A percentile compares a stretch with the other conserved stretches of the same genome.
Conservation (phyloP, 1,140 invertebrate genomes). For the Dreissena polymorpha region DNA sequence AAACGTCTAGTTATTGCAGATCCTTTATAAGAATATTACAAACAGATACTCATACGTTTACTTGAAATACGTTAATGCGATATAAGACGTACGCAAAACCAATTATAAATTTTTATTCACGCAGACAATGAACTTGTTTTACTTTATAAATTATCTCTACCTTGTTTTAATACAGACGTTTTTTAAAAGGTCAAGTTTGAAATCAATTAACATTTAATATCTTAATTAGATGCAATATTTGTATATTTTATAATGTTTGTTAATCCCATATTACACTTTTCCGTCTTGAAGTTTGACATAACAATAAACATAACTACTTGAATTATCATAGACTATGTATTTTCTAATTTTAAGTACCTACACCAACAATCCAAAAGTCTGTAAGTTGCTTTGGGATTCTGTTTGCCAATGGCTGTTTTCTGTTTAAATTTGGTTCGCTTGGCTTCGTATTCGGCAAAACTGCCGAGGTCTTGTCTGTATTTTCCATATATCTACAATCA, state of each 20-base stretch:
- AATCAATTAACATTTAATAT: background rate
- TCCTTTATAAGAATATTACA: too few species aligned
- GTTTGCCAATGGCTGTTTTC: slow-evolving; percentile 66
- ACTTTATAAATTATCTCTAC: too few species aligned
- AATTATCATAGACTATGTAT: background rate
- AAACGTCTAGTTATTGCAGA: too few species aligned
- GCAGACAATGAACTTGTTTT: too few species aligned
- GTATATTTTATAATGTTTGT: background rate
- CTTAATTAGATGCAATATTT: background rate
- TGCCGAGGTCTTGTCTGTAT: slow-evolving; percentile 95
- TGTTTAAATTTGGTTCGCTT: slow-evolving; percentile 87
- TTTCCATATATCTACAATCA: slow-evolving; percentile 95
- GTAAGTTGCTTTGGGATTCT: slow-evolving; percentile 57
- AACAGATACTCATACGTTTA: too few species aligned
- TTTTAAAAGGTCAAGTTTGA: background rate
- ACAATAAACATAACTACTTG: background rate
- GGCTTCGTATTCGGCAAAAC: slow-evolving; percentile 95
- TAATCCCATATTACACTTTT: background rate
- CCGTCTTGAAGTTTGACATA: background rate
- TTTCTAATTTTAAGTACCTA: slow-evolving; percentile 22
- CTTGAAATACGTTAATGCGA: too few species aligned
- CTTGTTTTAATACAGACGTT: too few species aligned
- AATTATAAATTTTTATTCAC: too few species aligned
- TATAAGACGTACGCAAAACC: too few species aligned
- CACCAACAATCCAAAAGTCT: slow-evolving; percentile 56